Evolutionary conservation across 2,797 vertebrate genomes (phyloP).

Genomic region (Poeciliopsis gracilis): DNA sequence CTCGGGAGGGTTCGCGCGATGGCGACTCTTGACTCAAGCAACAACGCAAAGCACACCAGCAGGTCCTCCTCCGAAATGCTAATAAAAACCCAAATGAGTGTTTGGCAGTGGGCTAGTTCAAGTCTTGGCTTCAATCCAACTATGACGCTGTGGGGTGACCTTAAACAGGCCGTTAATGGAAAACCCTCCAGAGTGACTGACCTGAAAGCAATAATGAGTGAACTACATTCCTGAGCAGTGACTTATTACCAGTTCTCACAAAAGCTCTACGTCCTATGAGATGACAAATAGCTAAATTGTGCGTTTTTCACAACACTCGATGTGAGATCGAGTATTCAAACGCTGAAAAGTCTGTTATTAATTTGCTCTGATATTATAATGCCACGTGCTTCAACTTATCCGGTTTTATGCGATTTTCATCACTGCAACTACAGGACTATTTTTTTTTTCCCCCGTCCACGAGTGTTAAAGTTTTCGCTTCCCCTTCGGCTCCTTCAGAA

Average conservation of each 20-base stretch:
- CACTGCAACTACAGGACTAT: neutral
- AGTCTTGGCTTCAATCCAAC: neutral
- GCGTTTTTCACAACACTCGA: neutral
- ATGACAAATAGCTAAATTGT: neutral
- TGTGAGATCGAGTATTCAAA: neutral
- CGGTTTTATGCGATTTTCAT: neutral
- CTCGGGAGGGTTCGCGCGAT: slow-evolving; percentile 17
- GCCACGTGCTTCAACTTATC: neutral
- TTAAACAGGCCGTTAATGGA: neutral
- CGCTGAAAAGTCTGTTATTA: neutral
- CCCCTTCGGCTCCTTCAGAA: too few relatives aligned
- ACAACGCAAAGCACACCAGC: neutral
- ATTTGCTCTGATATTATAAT: neutral
- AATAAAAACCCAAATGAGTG: neutral
- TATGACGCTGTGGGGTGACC: neutral
- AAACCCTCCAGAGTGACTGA: neutral
- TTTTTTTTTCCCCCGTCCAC: too few relatives aligned
- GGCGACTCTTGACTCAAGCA: slow-evolving; percentile 22
- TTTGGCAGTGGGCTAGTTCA: neutral
- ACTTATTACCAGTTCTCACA: neutral
- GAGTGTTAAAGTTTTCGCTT: too few relatives aligned
- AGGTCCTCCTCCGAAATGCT: neutral
- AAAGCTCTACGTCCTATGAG: neutral
- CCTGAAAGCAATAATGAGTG: neutral
- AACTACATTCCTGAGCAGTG: neutral